These are phyloP conservation scores for Lagopus leucura DNA, from an alignment of 2,113 vertebrate genomes.

Conservation along the genomic window DNA sequence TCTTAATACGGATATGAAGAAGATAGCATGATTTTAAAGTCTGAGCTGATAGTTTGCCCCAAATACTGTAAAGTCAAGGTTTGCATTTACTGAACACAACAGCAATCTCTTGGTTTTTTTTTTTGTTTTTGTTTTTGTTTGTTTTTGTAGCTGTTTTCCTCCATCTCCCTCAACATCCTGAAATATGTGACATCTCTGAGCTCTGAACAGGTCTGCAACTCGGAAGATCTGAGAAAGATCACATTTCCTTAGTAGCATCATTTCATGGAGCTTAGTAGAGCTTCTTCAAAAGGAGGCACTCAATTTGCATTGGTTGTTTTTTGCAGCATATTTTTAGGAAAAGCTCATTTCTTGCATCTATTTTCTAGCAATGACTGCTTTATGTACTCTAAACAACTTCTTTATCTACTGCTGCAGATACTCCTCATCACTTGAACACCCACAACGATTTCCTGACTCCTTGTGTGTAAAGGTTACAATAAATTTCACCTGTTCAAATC, in stretches of 20 bases:
- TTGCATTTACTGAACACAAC: neutral
- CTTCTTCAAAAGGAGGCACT: neutral
- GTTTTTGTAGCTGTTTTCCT: neutral
- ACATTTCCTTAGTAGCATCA: neutral
- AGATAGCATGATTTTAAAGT: neutral
- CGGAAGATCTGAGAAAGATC: neutral
- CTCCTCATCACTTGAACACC: neutral
- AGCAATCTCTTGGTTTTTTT: neutral
- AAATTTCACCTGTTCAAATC: slow-evolving; percentile 56
- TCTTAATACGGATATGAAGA: neutral
- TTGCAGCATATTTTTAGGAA: neutral
- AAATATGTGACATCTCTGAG: neutral
- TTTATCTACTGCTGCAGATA: slow-evolving; percentile 11
- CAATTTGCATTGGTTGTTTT: neutral
- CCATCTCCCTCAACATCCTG: neutral
- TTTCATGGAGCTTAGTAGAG: neutral
- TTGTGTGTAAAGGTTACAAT: slow-evolving; percentile 26
- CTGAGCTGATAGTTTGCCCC: neutral
- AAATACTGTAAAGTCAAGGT: neutral
- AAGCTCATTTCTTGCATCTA: neutral
- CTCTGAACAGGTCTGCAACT: neutral
- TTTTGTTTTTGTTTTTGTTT: neutral
- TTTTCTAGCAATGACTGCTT: slow-evolving; percentile 43
- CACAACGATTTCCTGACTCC: slow-evolving; percentile 15
- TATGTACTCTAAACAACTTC: slow-evolving; percentile 14